Evolutionary conservation across 2,113 vertebrate genomes (phyloP), one percentile per base, ranked within the genome.

Genomic region (Alaudala cheleensis): DNA sequence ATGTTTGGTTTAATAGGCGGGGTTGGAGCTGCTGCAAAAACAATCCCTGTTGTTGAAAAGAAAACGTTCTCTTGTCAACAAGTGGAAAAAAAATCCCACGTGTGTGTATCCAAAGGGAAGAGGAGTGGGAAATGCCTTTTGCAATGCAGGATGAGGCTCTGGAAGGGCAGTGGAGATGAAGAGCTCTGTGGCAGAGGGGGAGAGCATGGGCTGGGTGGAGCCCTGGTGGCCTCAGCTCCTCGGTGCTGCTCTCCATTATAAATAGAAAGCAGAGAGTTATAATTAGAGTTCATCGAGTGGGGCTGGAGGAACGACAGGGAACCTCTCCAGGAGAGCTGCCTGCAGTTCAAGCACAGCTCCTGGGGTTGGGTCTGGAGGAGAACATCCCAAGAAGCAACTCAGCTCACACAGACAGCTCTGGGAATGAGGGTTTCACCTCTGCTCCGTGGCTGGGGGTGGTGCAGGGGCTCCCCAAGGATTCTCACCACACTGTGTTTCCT

Each of bases 381-480:
- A 67, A 47, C 2, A 9, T 8, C 34, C 11, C 0, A 0, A 24
- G 61, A 58, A 62, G 14, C 1, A 2, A n/a, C 65, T 14, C 5
- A 11, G 61, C 58, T 5, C 11, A 2, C 6, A 39, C 57, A 51
- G 31, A 14, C 1, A 1, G 92, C 29, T 13, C 54, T 56, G 72
- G 72, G 34, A 10, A 19, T 0, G 8, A n/a, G 45, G 64, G 26
- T 40, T 73, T 37, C n/a, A 11, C 24, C 28, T 39, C 26, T 12
- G 21, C 31, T 19, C 65, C 65, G 2, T 0, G 60, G 39, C 29
- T 69, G 66, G 54, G 13, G 13, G 20, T 20, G 86, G 17, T 18
- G 37, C 15, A 7, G 62, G 12, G 14, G 29, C 44, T 54, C 37
- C 45, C 51, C 12, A 10, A 23, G 74, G 39, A 0, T 6, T 40